These are phyloP conservation scores for Coranthus polyacanthus DNA, from an alignment of 2,797 vertebrate genomes.

Conservation along the genomic window DNA sequence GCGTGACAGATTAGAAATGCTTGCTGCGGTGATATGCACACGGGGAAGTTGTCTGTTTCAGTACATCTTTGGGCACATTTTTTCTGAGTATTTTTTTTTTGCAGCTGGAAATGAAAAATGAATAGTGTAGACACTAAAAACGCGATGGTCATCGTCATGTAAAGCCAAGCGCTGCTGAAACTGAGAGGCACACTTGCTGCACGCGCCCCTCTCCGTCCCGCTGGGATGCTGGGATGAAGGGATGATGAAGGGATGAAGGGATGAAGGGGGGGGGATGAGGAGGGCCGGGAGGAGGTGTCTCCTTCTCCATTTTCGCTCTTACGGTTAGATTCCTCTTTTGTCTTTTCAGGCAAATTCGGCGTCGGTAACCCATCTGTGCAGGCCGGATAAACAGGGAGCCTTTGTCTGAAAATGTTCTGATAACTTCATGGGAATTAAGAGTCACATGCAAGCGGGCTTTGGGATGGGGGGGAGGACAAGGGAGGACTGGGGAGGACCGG, in stretches of 20 bases:
- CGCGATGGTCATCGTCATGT: neutral
- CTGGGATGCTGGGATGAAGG: slow-evolving; percentile 44
- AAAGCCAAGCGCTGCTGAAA: slow-evolving; percentile 39
- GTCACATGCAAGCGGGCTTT: slow-evolving; percentile 28
- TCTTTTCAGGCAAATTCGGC: slow-evolving; percentile 81
- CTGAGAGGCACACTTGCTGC: slow-evolving; percentile 82
- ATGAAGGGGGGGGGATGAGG: neutral
- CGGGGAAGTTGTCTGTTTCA: too few relatives aligned
- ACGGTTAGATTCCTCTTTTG: slow-evolving; percentile 86
- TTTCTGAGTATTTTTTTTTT: too few relatives aligned
- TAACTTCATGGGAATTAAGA: slow-evolving; percentile 78
- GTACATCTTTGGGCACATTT: neutral
- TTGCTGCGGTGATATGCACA: too few relatives aligned
- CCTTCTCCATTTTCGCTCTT: slow-evolving; percentile 67
- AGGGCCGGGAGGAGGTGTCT: slow-evolving; percentile 12
- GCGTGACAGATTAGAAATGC: too few relatives aligned
- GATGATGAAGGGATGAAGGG: slow-evolving; percentile 9
- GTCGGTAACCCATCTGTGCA: slow-evolving; percentile 87
- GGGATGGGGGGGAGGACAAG: slow-evolving; percentile 16
- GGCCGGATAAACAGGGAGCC: slow-evolving; percentile 71
- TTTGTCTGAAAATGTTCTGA: slow-evolving; percentile 77
- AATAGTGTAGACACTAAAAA: neutral
- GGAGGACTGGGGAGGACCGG: neutral
- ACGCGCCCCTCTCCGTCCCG: slow-evolving; percentile 76
- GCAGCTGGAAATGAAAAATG: neutral